Percentiles rank a stretch among this genome's conserved stretches.
These are phyloP conservation scores for Gnathonemus echidnorhynchus DNA, from an alignment of 2,113 vertebrate species.

Conservation along the genomic window DNA sequence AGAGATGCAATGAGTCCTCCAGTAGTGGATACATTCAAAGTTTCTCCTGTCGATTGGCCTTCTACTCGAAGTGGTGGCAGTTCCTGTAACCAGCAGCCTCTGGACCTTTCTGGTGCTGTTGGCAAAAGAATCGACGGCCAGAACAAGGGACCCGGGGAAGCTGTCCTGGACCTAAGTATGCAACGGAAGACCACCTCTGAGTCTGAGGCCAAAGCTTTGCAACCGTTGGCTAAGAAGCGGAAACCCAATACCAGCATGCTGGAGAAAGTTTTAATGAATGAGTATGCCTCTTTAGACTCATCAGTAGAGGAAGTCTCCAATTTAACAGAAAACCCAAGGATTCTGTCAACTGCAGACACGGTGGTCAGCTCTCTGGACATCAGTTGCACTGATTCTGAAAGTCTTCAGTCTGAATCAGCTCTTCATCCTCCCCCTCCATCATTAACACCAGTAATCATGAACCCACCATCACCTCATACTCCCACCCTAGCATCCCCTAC, in stretches of 20 bases:
- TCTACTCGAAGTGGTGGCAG: constrained; percentile 65
- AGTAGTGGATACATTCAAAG: constrained; percentile 63
- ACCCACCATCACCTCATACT: constrained; percentile 66
- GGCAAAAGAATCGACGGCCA: constrained; percentile 61
- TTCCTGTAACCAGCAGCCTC: constrained; percentile 89
- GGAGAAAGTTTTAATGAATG: constrained; percentile 90
- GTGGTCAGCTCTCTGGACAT: constrained; percentile 31
- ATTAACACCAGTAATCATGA: constrained; percentile 72
- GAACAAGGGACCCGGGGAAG: constrained; percentile 66
- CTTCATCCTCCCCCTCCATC: constrained; percentile 72
- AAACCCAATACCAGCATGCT: constrained; percentile 95
- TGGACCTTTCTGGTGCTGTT: constrained; percentile 85
- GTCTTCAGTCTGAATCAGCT: constrained; percentile 45
- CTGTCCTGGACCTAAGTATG: constrained; percentile 84
- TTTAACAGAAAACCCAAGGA: constrained; percentile 40
- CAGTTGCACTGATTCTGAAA: constrained; percentile 49
- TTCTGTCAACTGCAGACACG: constrained; percentile 27
- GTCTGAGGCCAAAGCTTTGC: constrained; percentile 56
- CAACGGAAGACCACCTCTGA: constrained; percentile 68
- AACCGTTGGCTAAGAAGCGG: constrained; percentile 70
- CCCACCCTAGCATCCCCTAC: constrained; percentile 72
- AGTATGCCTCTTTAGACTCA: constrained; percentile 68
- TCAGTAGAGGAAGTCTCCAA: constrained; percentile 47
- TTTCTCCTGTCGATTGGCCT: constrained; percentile 61
- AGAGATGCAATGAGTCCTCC: constrained; percentile 61